Base-by-base conservation (phyloP, 1,140 invertebrate genomes). In the Aphelenchoides fujianensis region DNA sequence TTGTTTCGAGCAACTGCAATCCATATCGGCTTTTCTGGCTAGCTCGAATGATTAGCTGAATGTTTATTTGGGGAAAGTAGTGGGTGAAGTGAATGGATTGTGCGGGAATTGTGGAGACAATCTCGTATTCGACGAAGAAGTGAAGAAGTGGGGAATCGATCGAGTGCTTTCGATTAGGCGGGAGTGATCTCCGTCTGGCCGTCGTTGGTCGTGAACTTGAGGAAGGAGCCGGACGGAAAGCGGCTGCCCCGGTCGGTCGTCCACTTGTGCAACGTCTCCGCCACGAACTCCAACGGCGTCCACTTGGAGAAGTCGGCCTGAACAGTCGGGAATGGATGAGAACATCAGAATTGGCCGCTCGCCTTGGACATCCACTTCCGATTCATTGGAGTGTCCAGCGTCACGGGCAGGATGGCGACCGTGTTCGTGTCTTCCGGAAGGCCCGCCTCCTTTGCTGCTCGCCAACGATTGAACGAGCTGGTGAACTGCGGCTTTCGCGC, bases 351-450 rank as follows among this genome's bases (percentile, higher is more conserved):
- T n/a, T n/a, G n/a, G n/a, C n/a, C n/a, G n/a, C n/a, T 94, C 36
- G 94, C 94, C 83, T 95, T 90, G 1, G 95, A 90, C 96, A 99
- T 99, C 91, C 92, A 98, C 86, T 98, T 97, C 71, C 96, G 88
- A 76, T 90, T 90, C 94, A 97, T 97, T 73, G 95, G 94, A 0
- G 96, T 98, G 83, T 98, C 95, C 52, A 98, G 87, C 32, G 94
- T 98, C 0, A 97, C 88, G 1, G 96, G 96, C 64, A 98, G 86
- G 68, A 98, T 95, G 3, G 93, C 91, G 53, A 92, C 86, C 28
- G 91, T 91, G 30, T 90, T 84, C 48, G 91, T 88, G 74, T 90
- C 88, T 5, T 87, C 79, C 19, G 96, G 96, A 55, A 98, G 86
- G 5, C 96, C 96, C 80, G 92, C 90, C 52, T 85, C 81, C n/a